phyloP scores from a whole-genome alignment of 2,113 vertebrate genomes.

The Mirounga angustirostris region DNA sequence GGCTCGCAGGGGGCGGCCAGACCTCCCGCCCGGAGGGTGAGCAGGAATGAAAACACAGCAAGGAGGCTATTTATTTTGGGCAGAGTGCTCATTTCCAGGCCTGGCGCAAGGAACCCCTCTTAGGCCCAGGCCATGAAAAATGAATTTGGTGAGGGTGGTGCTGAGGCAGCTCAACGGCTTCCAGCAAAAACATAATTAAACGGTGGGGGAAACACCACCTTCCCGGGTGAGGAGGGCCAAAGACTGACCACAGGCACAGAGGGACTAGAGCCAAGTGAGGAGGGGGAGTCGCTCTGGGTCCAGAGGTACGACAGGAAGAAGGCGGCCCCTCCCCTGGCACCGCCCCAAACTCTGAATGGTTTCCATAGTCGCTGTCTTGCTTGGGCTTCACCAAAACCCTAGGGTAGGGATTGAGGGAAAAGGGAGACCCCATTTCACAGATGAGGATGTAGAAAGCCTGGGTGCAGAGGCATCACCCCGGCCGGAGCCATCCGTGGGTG shows the following conservation, averaged over 20 bases:
- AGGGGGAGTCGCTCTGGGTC: fast-evolving
- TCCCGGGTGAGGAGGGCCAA: not conserved
- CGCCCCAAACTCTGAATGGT: not conserved
- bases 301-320: not conserved
- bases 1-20: not conserved
- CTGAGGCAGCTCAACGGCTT: slow-evolving; percentile 71
- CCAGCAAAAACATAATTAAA: slow-evolving; percentile 74
- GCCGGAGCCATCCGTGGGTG: not conserved
- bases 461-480: not conserved
- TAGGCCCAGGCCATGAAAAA: slow-evolving; percentile 74
- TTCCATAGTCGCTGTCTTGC: not conserved
- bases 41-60: slow-evolving; percentile 19
- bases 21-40: not conserved
- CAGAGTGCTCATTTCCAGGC: slow-evolving; percentile 46
- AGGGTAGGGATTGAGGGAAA: not conserved
- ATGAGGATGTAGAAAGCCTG: not conserved
- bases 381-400: not conserved
- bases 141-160: slow-evolving; percentile 70
- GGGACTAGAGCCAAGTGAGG: fast-evolving
- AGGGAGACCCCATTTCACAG: not conserved
- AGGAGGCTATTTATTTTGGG: slow-evolving; percentile 70
- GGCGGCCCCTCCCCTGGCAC: fast-evolving
- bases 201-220: not conserved
- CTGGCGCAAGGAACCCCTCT: slow-evolving; percentile 55
- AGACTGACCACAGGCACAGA: fast-evolving